A percentile compares a stretch with the other conserved stretches of the same genome.
phyloP scores from a whole-genome alignment of 2,113 vertebrate genomes.

The Malurus elegans region DNA sequence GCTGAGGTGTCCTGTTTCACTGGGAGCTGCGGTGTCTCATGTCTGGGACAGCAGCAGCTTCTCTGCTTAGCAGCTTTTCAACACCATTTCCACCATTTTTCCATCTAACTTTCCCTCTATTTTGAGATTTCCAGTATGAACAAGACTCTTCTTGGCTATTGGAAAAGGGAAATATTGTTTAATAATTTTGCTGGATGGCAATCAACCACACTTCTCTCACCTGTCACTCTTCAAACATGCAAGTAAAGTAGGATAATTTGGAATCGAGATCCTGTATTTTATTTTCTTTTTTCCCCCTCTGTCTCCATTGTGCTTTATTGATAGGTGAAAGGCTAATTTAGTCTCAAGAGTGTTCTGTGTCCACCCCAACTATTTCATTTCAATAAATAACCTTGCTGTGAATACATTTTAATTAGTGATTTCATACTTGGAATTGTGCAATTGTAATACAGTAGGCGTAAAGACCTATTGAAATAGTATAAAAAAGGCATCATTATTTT shows the following conservation, averaged over 20 bases:
- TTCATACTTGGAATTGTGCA: slow-evolving; percentile 17
- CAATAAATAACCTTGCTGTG: slow-evolving; percentile 25
- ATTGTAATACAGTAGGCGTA: slow-evolving; percentile 26
- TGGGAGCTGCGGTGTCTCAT: neutral
- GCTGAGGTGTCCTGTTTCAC: neutral
- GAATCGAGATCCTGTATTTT: neutral
- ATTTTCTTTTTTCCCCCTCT: neutral
- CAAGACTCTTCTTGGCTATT: neutral
- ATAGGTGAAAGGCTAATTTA: slow-evolving; percentile 26
- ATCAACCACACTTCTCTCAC: neutral
- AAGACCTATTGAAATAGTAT: slow-evolving; percentile 16
- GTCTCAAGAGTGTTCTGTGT: neutral
- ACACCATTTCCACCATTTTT: neutral
- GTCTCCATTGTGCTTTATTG: neutral
- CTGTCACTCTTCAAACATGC: neutral
- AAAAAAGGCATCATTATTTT: slow-evolving; percentile 56
- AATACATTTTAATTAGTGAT: slow-evolving; percentile 65
- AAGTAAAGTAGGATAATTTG: neutral
- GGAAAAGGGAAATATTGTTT: neutral
- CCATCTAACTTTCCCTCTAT: neutral
- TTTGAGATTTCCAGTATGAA: neutral
- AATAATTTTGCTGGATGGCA: neutral
- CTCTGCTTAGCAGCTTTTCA: neutral
- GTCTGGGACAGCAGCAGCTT: neutral
- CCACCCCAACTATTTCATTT: slow-evolving; percentile 7